These are phyloP conservation scores for Peromyscus californicus DNA, from an alignment of 2,113 vertebrate genomes.

Conservation along the genomic window DNA sequence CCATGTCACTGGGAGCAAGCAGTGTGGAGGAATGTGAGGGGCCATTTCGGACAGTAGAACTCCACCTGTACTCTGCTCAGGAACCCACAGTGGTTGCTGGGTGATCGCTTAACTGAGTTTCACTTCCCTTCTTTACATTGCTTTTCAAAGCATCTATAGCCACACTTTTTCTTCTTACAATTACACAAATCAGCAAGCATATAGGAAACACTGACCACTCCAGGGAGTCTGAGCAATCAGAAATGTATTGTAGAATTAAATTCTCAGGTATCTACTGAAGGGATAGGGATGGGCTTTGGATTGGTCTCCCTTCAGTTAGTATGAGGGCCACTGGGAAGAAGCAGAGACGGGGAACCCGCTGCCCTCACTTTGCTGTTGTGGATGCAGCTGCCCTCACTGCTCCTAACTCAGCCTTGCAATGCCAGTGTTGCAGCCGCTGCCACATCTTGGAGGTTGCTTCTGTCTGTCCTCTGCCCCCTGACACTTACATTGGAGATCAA, in stretches of 20 bases:
- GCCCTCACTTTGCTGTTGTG: rapidly evolving
- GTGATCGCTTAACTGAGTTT: background rate
- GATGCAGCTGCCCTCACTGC: background rate
- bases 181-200: background rate
- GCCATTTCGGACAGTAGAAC: rapidly evolving
- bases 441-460: background rate
- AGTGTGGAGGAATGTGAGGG: background rate
- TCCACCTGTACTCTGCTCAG: background rate
- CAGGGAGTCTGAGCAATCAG: background rate
- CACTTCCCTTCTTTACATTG: background rate
- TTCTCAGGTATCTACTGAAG: background rate
- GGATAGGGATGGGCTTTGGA: background rate
- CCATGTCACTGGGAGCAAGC: rapidly evolving
- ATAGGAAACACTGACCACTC: background rate
- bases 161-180: background rate
- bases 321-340: background rate
- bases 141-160: background rate
- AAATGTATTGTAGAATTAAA: background rate
- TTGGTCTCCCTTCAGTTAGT: background rate
- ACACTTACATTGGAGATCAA: background rate
- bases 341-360: background rate
- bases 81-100: background rate
- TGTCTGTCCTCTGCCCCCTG: background rate
- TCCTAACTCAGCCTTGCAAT: background rate
- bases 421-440: background rate